A percentile compares a stretch with the other conserved stretches of the same genome.
phyloP scores from a whole-genome alignment of 2,113 vertebrate genomes.

The Clupea harengus region DNA sequence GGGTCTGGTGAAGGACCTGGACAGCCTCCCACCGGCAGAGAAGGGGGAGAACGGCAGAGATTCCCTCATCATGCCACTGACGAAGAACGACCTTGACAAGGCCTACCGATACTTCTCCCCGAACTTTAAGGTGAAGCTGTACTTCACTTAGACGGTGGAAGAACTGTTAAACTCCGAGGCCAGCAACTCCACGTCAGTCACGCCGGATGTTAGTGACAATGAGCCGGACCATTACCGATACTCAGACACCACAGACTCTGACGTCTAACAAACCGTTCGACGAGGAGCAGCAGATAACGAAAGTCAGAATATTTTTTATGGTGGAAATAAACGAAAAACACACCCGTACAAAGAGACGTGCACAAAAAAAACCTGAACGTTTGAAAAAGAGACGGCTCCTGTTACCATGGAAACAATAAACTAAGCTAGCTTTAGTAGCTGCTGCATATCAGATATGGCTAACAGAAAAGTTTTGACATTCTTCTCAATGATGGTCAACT shows the following conservation, averaged over 20 bases:
- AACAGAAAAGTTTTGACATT: too few relatives aligned
- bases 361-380: constrained; percentile 32
- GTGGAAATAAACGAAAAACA: constrained; percentile 61
- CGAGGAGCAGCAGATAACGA: constrained; percentile 95
- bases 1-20: constrained; percentile 83
- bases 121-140: constrained; percentile 98
- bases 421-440: too few relatives aligned
- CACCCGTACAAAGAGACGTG: constrained; percentile 46
- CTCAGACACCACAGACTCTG: constrained; percentile 98
- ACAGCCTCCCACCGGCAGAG: constrained; percentile 80
- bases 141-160: constrained; percentile 96
- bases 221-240: constrained; percentile 98
- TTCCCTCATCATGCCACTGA: constrained; percentile 89
- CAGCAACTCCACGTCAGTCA: constrained; percentile 90
- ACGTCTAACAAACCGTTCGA: constrained; percentile 93
- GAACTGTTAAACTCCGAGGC: constrained; percentile 88
- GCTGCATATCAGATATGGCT: too few relatives aligned
- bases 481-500: too few relatives aligned
- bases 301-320: constrained; percentile 86
- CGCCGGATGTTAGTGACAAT: constrained; percentile 96
- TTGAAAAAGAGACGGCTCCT: too few relatives aligned
- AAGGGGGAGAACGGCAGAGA: constrained; percentile 85
- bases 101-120: constrained; percentile 98
- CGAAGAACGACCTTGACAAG: constrained; percentile 97
- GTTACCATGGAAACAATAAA: too few relatives aligned